Evolutionary conservation across 2,797 vertebrate species (phyloP).

Genomic region (Hydrolagus colliei): DNA sequence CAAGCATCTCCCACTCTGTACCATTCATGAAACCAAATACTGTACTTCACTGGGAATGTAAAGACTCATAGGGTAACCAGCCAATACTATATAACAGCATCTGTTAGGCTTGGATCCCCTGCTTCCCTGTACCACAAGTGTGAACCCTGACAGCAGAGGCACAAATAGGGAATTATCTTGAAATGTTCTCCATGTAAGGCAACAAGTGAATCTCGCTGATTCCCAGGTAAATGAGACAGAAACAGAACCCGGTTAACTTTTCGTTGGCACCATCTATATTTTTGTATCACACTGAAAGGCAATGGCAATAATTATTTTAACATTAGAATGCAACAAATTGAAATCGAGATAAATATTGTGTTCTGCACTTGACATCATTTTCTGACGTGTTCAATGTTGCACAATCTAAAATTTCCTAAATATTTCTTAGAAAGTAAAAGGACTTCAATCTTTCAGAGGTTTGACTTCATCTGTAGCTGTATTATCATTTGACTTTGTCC

Average conservation of each 20-base stretch:
- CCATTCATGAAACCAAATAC: neutral
- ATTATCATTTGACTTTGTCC: too few relatives aligned
- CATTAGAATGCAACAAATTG: too few relatives aligned
- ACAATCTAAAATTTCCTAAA: too few relatives aligned
- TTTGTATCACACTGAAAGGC: neutral
- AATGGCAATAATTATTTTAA: neutral
- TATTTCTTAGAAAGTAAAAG: too few relatives aligned
- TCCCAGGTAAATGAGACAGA: neutral
- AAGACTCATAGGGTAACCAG: neutral
- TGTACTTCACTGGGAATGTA: neutral
- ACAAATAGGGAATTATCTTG: constrained; percentile 18
- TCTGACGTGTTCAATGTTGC: too few relatives aligned
- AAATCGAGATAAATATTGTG: too few relatives aligned
- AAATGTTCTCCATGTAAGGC: neutral
- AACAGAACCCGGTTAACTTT: neutral
- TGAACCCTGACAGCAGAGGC: neutral
- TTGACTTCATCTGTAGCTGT: too few relatives aligned
- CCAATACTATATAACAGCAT: constrained; percentile 7
- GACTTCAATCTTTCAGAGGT: too few relatives aligned
- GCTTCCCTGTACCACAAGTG: neutral
- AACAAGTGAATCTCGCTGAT: constrained; percentile 15
- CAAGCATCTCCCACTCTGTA: neutral
- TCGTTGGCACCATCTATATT: neutral
- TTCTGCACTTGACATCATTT: too few relatives aligned
- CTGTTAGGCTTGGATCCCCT: neutral